phyloP scores from a whole-genome alignment of 2,113 vertebrate genomes.

The Pygoscelis adeliae region DNA sequence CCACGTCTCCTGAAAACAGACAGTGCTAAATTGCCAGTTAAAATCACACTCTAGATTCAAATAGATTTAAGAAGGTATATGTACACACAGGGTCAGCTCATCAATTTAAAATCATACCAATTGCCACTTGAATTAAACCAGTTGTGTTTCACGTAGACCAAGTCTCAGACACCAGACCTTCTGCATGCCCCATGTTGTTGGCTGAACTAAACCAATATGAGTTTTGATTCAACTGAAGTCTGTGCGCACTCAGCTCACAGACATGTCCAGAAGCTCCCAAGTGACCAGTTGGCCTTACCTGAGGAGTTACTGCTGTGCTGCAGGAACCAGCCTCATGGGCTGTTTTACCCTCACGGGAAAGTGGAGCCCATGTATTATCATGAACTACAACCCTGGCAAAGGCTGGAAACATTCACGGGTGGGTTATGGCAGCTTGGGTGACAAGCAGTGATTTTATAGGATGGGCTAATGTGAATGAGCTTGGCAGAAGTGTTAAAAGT shows the following conservation, averaged over 20 bases:
- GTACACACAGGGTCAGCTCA: not conserved
- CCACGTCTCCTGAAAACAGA: not conserved
- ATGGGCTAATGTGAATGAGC: not conserved
- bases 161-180: not conserved
- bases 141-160: not conserved
- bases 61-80: not conserved
- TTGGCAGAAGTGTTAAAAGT: not conserved
- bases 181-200: rapidly evolving
- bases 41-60: not conserved
- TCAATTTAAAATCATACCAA: not conserved
- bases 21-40: not conserved
- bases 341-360: not conserved
- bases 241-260: not conserved
- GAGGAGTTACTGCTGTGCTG: not conserved
- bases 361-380: not conserved
- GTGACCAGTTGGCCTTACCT: not conserved
- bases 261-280: not conserved
- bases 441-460: not conserved
- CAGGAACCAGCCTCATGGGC: not conserved
- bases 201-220: not conserved
- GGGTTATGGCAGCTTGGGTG: not conserved
- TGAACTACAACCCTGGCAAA: not conserved
- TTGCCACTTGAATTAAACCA: not conserved
- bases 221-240: not conserved
- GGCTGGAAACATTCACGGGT: not conserved